A percentile compares a stretch with the other conserved stretches of the same genome.
These are phyloP conservation scores for Mionectes macconnelli DNA, from an alignment of 2,113 vertebrate species.

Conservation along the genomic window DNA sequence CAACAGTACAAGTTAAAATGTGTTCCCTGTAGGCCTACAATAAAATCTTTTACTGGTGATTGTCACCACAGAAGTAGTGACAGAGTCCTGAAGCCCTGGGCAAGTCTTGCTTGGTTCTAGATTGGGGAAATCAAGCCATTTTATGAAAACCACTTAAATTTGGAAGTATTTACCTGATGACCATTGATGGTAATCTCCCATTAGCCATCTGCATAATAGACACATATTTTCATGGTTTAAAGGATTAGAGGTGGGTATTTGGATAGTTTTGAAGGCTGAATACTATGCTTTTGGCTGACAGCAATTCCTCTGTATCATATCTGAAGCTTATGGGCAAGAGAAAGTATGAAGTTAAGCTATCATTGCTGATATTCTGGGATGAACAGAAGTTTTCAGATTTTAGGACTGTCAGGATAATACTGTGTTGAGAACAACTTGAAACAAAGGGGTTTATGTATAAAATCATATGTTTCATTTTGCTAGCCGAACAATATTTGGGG, in stretches of 20 bases:
- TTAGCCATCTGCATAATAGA: neutral
- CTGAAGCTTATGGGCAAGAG: neutral
- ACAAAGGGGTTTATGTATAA: neutral
- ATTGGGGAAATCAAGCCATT: neutral
- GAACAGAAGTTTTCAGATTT: neutral
- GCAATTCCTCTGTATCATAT: neutral
- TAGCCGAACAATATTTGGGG: neutral
- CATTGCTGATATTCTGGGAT: neutral
- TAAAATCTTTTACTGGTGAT: neutral
- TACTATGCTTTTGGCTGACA: neutral
- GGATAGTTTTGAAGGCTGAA: neutral
- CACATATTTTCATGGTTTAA: neutral
- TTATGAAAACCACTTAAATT: neutral
- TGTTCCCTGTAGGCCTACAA: neutral
- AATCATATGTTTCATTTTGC: neutral
- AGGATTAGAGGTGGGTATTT: neutral
- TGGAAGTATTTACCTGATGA: neutral
- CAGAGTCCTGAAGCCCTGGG: neutral
- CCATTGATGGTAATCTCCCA: neutral
- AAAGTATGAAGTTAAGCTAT: neutral
- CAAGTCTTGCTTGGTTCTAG: neutral
- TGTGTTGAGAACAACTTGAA: neutral
- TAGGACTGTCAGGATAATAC: neutral
- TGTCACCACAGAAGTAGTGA: neutral
- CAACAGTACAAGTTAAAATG: neutral